Evolutionary conservation across 2,888 invertebrate genomes (phyloP), one percentile per base, ranked within the genome.

Genomic region (Aphodius sticticus): DNA sequence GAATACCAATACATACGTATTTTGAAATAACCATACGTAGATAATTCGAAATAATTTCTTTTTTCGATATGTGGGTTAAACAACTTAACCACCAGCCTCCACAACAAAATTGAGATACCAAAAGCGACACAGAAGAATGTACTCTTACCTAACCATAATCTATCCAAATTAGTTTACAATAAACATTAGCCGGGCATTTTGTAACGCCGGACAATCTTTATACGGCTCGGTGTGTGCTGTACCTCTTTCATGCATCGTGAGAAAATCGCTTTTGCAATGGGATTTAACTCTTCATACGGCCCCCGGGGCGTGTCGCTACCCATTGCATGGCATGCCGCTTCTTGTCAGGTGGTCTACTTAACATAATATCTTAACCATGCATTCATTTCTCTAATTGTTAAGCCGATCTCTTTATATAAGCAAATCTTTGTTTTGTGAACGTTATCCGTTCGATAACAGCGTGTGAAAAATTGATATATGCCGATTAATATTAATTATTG

Each of bases 141-240:
- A 5, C 53, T 9, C 9, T 53, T 53, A 12, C 9, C 9, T 12
- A 53, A 53, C 26, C 53, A 53, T 53, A 53, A 53, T 12, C 53
- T 53, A 53, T 53, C 53, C 53, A 53, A 53, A 53, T 53, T 53
- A 53, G 53, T 53, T 53, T 53, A 53, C 53, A 53, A 53, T 53
- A 53, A 53, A 53, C 53, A 53, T 53, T 53, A 53, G 53, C 53
- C 53, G 4, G 53, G 1, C 53, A 53, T 53, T 53, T 53, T 53
- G 53, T 53, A 53, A 53, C 53, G 53, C 12, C 53, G 53, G 9
- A 53, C 53, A 53, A 53, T 53, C 53, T 53, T 53, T 53, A 53
- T 53, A 53, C 53, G 53, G 53, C 53, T 53, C 53, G 12, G 53
- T 53, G 53, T 12, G 53, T 53, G 53, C 6, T 53, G 53, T 53